A percentile compares a stretch with the other conserved stretches of the same genome.
Conservation (phyloP, 2,888 invertebrate genomes). For the Erannis defoliaria region DNA sequence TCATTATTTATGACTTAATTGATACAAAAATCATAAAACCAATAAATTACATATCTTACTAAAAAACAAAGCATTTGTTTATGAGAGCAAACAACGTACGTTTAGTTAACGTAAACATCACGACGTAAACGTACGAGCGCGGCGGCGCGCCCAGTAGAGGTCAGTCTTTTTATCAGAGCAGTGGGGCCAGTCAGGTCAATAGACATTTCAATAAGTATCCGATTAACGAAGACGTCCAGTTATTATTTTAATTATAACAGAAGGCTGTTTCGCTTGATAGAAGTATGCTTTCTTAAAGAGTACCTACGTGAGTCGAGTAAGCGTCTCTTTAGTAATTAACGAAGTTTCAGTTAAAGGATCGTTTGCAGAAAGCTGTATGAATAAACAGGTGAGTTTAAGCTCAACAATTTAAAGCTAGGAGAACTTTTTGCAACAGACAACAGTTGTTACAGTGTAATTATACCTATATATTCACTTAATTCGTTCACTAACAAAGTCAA, state of each 20-base stretch:
- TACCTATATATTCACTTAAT: neutral
- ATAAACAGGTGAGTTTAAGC: slow-evolving; percentile 6
- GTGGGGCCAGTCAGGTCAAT: slow-evolving; percentile 67
- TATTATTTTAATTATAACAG: slow-evolving; percentile 23
- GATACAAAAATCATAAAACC: slow-evolving; percentile 32
- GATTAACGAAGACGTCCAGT: slow-evolving; percentile 40
- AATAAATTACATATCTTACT: slow-evolving; percentile 45
- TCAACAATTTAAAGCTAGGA: neutral
- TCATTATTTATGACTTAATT: slow-evolving; percentile 7
- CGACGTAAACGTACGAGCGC: slow-evolving; percentile 35
- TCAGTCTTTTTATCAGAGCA: slow-evolving; percentile 66
- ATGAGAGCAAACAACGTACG: slow-evolving; percentile 14
- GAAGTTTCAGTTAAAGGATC: neutral
- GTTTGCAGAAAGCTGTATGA: neutral
- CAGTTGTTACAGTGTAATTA: neutral
- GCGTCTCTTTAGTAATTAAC: neutral
- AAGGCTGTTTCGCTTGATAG: too few species aligned
- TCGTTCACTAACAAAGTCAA: neutral
- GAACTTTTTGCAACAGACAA: neutral
- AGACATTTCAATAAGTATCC: slow-evolving; percentile 63
- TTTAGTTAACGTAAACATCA: slow-evolving; percentile 19
- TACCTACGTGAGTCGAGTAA: too few species aligned
- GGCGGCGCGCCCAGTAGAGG: slow-evolving; percentile 44
- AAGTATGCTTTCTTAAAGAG: too few species aligned
- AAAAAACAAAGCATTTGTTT: slow-evolving; percentile 32